These are phyloP conservation scores for Palythoa heliodiscus DNA, from an alignment of 92 coral and sea anemone species.

Conservation along the genomic window DNA sequence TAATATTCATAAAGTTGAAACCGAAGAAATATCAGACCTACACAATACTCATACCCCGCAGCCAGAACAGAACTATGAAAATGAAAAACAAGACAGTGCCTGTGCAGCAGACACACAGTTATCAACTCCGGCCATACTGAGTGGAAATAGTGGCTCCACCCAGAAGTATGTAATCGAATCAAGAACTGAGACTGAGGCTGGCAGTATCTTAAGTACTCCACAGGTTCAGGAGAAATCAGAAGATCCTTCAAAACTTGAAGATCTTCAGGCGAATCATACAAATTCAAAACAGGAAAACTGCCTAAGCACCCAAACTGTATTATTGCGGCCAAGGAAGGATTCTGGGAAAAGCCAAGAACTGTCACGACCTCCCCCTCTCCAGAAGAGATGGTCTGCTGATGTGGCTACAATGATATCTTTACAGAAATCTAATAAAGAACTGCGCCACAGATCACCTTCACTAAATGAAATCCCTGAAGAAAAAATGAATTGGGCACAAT, in stretches of 20 bases:
- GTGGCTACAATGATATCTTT: constrained; percentile 54
- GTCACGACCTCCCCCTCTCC: constrained; percentile 56
- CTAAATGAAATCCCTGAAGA: constrained; percentile 62
- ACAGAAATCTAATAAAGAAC: background rate
- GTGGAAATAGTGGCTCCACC: background rate
- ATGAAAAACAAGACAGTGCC: background rate
- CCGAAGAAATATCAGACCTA: background rate
- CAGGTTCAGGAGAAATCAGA: background rate
- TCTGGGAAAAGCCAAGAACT: constrained; percentile 35
- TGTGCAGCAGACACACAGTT: background rate
- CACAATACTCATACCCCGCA: background rate
- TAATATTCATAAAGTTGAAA: background rate
- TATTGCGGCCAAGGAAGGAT: constrained; percentile 6
- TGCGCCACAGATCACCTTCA: constrained; percentile 60
- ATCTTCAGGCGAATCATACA: background rate
- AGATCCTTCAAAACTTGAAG: background rate
- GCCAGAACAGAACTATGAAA: background rate
- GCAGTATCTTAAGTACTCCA: background rate
- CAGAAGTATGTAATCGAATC: constrained; percentile 17
- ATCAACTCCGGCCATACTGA: background rate
- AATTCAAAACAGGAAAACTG: background rate
- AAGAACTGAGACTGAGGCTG: background rate
- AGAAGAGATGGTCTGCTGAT: constrained; percentile 84
- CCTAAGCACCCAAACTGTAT: background rate
- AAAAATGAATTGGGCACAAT: constrained; percentile 18